These are phyloP conservation scores for Ectropis grisescens DNA, from an alignment of 1,140 invertebrate genomes.

Conservation along the genomic window DNA sequence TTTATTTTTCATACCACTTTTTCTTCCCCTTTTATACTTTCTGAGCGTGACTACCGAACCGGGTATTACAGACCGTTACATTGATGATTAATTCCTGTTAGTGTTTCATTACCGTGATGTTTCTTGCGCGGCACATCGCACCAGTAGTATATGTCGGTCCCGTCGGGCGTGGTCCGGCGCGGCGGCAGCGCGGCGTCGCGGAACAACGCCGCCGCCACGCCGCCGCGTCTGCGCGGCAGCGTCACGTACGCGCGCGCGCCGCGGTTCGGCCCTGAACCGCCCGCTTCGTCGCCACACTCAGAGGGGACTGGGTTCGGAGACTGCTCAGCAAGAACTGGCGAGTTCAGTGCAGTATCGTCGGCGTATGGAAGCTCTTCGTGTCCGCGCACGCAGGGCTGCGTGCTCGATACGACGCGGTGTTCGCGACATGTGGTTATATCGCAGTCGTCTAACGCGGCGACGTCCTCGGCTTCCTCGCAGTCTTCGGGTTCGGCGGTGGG, in stretches of 20 bases:
- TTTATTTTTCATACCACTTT: too few species aligned
- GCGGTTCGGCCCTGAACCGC: constrained; percentile 13
- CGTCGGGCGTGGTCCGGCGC: constrained; percentile 82
- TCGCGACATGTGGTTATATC: too few species aligned
- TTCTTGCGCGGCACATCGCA: constrained; percentile 79
- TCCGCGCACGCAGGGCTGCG: constrained; percentile 72
- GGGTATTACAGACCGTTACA: too few species aligned
- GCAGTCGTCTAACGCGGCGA: constrained; percentile 29
- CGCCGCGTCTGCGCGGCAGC: constrained; percentile 73
- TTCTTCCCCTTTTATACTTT: too few species aligned
- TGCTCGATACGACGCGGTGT: constrained; percentile 4
- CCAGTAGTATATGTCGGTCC: constrained; percentile 87
- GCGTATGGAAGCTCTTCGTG: constrained; percentile 78
- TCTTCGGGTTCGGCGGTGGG: constrained; percentile 22
- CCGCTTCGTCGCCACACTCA: constrained; percentile 23
- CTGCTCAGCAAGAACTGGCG: too few species aligned
- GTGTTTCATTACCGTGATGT: too few species aligned
- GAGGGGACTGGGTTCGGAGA: too few species aligned
- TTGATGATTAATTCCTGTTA: too few species aligned
- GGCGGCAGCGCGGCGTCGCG: constrained; percentile 73
- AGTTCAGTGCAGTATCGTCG: too few species aligned
- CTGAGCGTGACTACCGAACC: constrained; percentile 50
- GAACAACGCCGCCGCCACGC: constrained; percentile 26
- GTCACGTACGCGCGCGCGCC: constrained; percentile 47
- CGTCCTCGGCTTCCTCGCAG: constrained; percentile 74